Evolutionary conservation across 2,797 vertebrate species (phyloP).

Genomic region (Vireo griseus): DNA sequence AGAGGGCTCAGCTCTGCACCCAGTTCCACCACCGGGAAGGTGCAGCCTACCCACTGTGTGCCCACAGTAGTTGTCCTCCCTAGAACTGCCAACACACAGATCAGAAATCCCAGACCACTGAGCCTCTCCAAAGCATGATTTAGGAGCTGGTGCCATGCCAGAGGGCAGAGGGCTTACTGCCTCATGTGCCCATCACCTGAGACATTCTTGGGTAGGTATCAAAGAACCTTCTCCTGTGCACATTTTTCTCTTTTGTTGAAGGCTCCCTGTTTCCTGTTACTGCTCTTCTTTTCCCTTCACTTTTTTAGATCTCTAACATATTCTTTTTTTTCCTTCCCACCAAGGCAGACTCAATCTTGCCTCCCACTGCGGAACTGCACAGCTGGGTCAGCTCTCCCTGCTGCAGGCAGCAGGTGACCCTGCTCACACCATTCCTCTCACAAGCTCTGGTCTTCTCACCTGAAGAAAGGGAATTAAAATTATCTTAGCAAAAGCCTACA

Average conservation of each 20-base stretch:
- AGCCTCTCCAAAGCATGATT: neutral
- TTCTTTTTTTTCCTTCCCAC: neutral
- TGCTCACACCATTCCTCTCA: neutral
- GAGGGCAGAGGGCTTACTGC: neutral
- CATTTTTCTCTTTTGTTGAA: neutral
- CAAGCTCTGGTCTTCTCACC: neutral
- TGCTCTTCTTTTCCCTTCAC: neutral
- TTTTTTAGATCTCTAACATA: neutral
- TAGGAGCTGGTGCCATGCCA: neutral
- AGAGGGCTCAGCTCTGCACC: neutral
- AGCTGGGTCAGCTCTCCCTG: neutral
- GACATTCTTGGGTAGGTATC: neutral
- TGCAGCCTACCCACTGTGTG: rapidly evolving
- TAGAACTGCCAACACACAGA: neutral
- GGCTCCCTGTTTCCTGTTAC: neutral
- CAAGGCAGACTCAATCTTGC: neutral
- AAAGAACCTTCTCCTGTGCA: neutral
- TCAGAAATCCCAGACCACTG: neutral
- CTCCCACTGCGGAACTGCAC: neutral
- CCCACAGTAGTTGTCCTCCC: neutral
- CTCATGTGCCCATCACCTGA: rapidly evolving
- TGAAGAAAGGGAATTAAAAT: neutral
- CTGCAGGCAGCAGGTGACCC: neutral
- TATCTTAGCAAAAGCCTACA: neutral
- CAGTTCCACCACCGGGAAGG: neutral